These are phyloP conservation scores for Bugula neritina DNA, from an alignment of 2,888 invertebrate genomes.

Conservation along the genomic window DNA sequence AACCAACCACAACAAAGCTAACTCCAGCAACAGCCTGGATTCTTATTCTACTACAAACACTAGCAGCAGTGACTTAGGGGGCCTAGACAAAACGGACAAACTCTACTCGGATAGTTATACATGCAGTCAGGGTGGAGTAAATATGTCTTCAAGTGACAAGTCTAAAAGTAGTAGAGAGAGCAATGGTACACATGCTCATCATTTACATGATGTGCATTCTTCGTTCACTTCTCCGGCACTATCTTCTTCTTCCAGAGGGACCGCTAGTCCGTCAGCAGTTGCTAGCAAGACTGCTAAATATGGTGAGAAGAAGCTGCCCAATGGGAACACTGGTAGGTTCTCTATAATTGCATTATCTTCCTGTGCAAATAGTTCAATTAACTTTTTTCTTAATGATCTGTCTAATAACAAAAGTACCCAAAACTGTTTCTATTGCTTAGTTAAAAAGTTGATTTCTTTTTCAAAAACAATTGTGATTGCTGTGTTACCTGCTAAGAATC, in stretches of 20 bases:
- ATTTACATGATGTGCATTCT: background rate
- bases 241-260: background rate
- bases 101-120: too few relatives aligned
- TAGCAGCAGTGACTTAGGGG: too few relatives aligned
- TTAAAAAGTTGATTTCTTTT: too few relatives aligned
- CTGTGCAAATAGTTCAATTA: too few relatives aligned
- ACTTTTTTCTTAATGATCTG: too few relatives aligned
- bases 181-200: background rate
- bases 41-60: background rate
- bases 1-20: background rate
- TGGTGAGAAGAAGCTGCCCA: background rate
- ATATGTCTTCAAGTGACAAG: background rate
- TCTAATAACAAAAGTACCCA: too few relatives aligned
- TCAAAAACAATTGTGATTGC: too few relatives aligned
- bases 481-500: too few relatives aligned
- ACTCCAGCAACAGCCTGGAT: background rate
- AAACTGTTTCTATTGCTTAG: too few relatives aligned
- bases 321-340: conserved; percentile 12
- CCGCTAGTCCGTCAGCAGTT: background rate
- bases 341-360: background rate
- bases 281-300: background rate
- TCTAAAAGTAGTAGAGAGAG: background rate
- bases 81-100: too few relatives aligned
- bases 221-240: background rate
- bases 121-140: too few relatives aligned